These are phyloP conservation scores for Heliconius himera DNA, from an alignment of 1,140 invertebrate species.

Conservation along the genomic window DNA sequence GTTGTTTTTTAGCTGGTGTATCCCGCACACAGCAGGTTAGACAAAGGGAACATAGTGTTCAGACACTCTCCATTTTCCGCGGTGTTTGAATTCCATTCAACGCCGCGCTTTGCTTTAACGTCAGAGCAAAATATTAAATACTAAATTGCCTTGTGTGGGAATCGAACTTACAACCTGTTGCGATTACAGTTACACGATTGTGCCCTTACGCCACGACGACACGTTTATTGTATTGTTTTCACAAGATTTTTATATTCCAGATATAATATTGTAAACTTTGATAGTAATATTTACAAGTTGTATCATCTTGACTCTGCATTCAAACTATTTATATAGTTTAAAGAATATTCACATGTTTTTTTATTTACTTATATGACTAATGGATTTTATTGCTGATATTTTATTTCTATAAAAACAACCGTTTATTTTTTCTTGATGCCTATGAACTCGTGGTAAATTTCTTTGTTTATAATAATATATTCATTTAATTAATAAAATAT, in stretches of 20 bases:
- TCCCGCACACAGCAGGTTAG: too few relatives aligned
- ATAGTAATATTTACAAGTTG: neutral
- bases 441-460: neutral
- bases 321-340: neutral
- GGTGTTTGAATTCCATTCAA: too few relatives aligned
- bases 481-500: neutral
- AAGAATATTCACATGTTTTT: neutral
- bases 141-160: too few relatives aligned
- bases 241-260: neutral
- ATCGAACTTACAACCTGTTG: too few relatives aligned
- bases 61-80: too few relatives aligned
- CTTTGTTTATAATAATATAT: neutral
- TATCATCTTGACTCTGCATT: conserved; percentile 6
- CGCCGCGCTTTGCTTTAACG: too few relatives aligned
- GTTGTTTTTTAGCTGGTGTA: too few relatives aligned
- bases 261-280: neutral
- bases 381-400: neutral
- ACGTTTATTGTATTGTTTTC: neutral
- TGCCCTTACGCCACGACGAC: too few relatives aligned
- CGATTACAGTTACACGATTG: too few relatives aligned
- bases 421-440: neutral
- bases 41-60: too few relatives aligned
- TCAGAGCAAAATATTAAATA: too few relatives aligned
- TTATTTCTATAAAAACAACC: neutral
- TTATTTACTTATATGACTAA: neutral